Evolutionary conservation across 2,888 invertebrate species (phyloP), one percentile per base, ranked within the genome.

Genomic region (Coelinius sp.): DNA sequence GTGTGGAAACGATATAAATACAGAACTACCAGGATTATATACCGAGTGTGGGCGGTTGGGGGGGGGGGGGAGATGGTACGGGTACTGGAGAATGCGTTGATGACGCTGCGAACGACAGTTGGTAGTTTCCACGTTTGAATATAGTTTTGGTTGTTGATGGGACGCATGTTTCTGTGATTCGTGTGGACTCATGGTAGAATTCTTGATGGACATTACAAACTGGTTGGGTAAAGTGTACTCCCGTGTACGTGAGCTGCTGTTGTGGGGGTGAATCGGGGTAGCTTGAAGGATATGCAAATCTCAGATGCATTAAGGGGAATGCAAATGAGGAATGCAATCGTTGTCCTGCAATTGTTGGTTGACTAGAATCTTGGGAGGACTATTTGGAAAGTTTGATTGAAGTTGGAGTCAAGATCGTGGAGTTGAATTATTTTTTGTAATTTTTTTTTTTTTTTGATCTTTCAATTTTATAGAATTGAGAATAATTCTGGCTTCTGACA

Each of bases 81-180:
- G 27, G 31, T 52, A 25, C n/a, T 8, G 22, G n/a, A 20, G 63
- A 38, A 38, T 10, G 38, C 24, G 25, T 25, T 65, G 20, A 65
- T 65, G 65, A 27, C 17, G 10, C 44, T 24, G 46, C 65, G 46
- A 65, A 65, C 65, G 65, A 46, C 65, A 65, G 65, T 65, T 65
- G 44, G 65, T 65, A 49, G 65, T 65, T 65, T 65, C 35, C 31
- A 31, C 35, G 14, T 27, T 59, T 14, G 59, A 17, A 35, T 59
- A 59, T 59, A 59, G 59, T 59, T 35, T 7, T 59, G 65, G 46
- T 44, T 59, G 17, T 17, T 59, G 65, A 65, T 44, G n/a, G 24
- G 41, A 66, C 66, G 24, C 67, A 52, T 38, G 35, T 67, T 67
- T 38, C 38, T 35, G 12, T 22, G 38, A 67, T 52, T 22, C 38